Conservation (phyloP, 2,113 vertebrate genomes). For the Pachypanchax playfairii region DNA sequence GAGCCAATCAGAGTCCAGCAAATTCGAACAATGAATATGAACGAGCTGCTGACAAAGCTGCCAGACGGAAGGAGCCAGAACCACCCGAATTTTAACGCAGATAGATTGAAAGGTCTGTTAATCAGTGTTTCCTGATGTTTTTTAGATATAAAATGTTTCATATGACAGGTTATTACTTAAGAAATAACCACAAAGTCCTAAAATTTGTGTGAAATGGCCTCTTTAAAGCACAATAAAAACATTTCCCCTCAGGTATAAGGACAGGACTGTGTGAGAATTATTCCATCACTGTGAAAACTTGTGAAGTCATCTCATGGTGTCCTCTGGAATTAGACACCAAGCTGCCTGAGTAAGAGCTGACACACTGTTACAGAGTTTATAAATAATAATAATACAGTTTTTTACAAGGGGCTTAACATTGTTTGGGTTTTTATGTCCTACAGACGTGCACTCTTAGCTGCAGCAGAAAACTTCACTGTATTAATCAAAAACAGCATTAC, state of each 20-base stretch:
- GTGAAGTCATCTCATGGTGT: slow-evolving; percentile 80
- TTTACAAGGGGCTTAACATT: background rate
- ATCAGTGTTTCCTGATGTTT: too few species aligned
- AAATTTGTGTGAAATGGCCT: too few species aligned
- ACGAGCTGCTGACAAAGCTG: too few species aligned
- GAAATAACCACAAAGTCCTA: too few species aligned
- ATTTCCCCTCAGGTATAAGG: slow-evolving; percentile 71
- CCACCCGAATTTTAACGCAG: too few species aligned
- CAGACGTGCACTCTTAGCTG: slow-evolving; percentile 83
- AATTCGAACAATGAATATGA: too few species aligned
- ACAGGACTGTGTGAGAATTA: slow-evolving; percentile 76
- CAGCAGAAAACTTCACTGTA: slow-evolving; percentile 90
- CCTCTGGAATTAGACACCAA: slow-evolving; percentile 72
- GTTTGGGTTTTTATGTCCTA: slow-evolving; percentile 17
- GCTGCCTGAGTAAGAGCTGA: slow-evolving; percentile 79
- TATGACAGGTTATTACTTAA: too few species aligned
- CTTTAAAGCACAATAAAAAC: background rate
- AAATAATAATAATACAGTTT: too few species aligned
- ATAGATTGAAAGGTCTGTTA: too few species aligned
- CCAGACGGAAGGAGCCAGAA: too few species aligned
- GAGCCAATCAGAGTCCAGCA: too few species aligned
- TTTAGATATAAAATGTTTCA: too few species aligned
- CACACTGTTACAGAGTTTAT: background rate
- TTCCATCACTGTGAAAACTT: slow-evolving; percentile 67
- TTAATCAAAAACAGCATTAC: slow-evolving; percentile 91